Evolutionary conservation across 1,140 invertebrate genomes (phyloP), one percentile per base, ranked within the genome.

Genomic region (Ips typographus): DNA sequence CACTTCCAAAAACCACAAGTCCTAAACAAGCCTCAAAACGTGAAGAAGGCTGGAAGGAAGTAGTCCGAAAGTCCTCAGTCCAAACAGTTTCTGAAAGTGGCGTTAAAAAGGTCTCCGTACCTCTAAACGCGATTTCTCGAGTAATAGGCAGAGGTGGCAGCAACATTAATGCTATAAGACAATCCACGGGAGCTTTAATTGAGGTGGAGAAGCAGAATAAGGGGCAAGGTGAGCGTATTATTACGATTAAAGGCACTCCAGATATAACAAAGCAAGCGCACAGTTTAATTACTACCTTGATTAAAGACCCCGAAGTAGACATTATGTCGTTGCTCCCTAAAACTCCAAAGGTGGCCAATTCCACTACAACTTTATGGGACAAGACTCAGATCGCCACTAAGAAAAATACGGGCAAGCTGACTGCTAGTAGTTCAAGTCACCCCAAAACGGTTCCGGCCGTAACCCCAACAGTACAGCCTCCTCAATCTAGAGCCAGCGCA

Each of bases 41-140:
- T 59, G 95, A 98, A 74, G 95, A 98, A 79, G 95, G 95, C 4
- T 98, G 96, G 96, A 98, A 97, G 81, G 95, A 98, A 84, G 95
- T 98, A 5, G 93, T 95, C 4, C 83, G 95, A 77, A 96, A 93
- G 82, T 92, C 87, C 66, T 83, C 82, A 36, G 76, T 82, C 4
- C 83, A 83, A 70, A 78, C 84, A 0, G 78, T 84, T n/a, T 79
- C 83, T 3, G 84, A 85, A 65, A 83, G 84, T 57, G 79, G 79
- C 47, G 87, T 87, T 4, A 94, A 94, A 75, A 94, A 94, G 81
- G 93, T 96, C n/a, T 90, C 90, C 5, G 96, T 99, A 62, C 94
- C 95, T 56, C 88, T 94, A 22, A 92, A 93, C 81, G 95, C 95
- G 52, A 98, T 98, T 57, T 96, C 94, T 73, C 85, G 95, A 69